Conservation (phyloP, 2,888 invertebrate species). For the Altica lythri region DNA sequence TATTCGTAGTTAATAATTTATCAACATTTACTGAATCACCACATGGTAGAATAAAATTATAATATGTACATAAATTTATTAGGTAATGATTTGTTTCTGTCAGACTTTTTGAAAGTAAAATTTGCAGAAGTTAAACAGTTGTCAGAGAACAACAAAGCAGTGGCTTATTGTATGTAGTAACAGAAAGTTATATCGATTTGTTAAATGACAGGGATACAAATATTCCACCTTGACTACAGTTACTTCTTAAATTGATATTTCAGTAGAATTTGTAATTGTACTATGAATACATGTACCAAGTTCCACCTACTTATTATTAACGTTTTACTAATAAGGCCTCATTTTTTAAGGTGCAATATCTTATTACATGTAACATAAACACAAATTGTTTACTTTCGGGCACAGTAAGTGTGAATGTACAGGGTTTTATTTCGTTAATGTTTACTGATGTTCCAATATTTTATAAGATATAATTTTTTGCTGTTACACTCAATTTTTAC, state of each 20-base stretch:
- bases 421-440: slow-evolving; percentile 39
- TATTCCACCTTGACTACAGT: background rate
- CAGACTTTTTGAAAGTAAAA: too few species aligned
- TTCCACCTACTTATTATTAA: slow-evolving; percentile 35
- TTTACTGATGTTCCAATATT: too few species aligned
- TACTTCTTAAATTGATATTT: slow-evolving; percentile 2
- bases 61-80: too few species aligned
- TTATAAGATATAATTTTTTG: too few species aligned
- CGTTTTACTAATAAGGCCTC: slow-evolving; percentile 41
- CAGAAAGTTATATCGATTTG: too few species aligned
- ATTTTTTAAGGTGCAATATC: slow-evolving; percentile 37
- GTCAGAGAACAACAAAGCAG: too few species aligned
- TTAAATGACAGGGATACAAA: background rate
- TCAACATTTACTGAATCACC: too few species aligned
- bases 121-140: too few species aligned
- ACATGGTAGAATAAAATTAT: too few species aligned
- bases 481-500: too few species aligned
- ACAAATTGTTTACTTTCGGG: slow-evolving; percentile 32
- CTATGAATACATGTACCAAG: slow-evolving; percentile 45
- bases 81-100: too few species aligned
- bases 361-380: slow-evolving; percentile 25
- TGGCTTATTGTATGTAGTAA: too few species aligned
- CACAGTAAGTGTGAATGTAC: slow-evolving; percentile 45
- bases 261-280: slow-evolving; percentile 30
- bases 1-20: slow-evolving; percentile 4